Conservation (phyloP, 2,797 vertebrate genomes). For the Sebastes vulpes region DNA sequence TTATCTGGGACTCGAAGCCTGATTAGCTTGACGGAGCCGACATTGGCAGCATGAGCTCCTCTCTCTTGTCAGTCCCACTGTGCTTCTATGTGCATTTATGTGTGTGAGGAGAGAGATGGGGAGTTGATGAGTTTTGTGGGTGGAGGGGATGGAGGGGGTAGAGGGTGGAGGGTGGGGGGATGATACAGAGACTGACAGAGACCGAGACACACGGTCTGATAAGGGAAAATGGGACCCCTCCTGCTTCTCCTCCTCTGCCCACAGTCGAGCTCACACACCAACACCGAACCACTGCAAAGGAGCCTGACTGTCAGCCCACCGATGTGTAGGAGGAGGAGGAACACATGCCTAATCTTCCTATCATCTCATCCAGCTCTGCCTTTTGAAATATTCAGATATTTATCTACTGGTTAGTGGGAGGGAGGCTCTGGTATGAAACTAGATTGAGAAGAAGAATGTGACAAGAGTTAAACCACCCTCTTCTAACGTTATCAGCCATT, state of each 20-base stretch:
- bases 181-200: slow-evolving; percentile 33
- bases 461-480: not conserved
- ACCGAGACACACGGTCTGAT: slow-evolving; percentile 8
- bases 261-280: slow-evolving; percentile 11
- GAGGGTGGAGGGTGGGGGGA: not conserved
- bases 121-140: slow-evolving; percentile 32
- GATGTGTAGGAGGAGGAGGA: slow-evolving; percentile 53
- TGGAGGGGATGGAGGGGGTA: not conserved
- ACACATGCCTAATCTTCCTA: slow-evolving; percentile 54
- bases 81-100: slow-evolving; percentile 22
- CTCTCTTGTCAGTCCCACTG: slow-evolving; percentile 38
- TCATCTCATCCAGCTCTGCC: slow-evolving; percentile 43
- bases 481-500: not conserved
- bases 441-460: not conserved
- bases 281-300: slow-evolving; percentile 24
- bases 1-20: slow-evolving; percentile 67
- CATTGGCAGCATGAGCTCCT: slow-evolving; percentile 49
- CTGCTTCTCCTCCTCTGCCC: slow-evolving; percentile 6
- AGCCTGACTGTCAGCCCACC: slow-evolving; percentile 35
- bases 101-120: slow-evolving; percentile 16
- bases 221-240: slow-evolving; percentile 13
- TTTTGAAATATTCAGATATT: slow-evolving; percentile 32
- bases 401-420: slow-evolving; percentile 23
- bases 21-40: slow-evolving; percentile 66
- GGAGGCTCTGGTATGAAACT: slow-evolving; percentile 9